phyloP scores from a whole-genome alignment of 2,888 invertebrate genomes.

The Gymnoscelis rufifasciata region DNA sequence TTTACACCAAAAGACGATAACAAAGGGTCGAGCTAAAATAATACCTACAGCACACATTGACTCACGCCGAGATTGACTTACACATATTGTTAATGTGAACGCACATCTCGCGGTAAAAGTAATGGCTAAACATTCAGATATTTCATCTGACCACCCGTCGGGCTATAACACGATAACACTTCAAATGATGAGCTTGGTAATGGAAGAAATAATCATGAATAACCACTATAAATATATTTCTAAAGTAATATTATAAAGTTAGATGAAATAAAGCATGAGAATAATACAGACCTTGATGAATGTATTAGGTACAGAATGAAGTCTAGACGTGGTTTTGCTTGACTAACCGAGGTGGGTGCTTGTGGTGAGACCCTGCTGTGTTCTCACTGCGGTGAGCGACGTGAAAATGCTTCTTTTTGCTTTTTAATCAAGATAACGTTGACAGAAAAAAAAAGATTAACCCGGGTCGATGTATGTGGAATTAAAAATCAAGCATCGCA shows the following conservation, averaged over 20 bases:
- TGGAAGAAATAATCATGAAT: slow-evolving; percentile 36
- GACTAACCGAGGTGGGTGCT: slow-evolving; percentile 48
- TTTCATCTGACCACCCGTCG: slow-evolving; percentile 51
- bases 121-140: slow-evolving; percentile 16
- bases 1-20: slow-evolving; percentile 68
- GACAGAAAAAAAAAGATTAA: slow-evolving; percentile 32
- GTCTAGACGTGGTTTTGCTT: slow-evolving; percentile 74
- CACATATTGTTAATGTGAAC: slow-evolving; percentile 8
- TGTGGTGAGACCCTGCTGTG: slow-evolving; percentile 65
- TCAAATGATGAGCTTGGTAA: no score
- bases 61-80: slow-evolving; percentile 45
- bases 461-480: slow-evolving; percentile 14
- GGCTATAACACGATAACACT: slow-evolving; percentile 23
- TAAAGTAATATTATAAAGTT: slow-evolving; percentile 34
- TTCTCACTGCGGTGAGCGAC: slow-evolving; percentile 61
- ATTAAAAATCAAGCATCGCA: slow-evolving; percentile 25
- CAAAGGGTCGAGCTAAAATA: slow-evolving; percentile 56
- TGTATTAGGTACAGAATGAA: slow-evolving; percentile 49
- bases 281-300: slow-evolving; percentile 47
- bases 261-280: slow-evolving; percentile 47
- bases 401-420: slow-evolving; percentile 45
- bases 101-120: slow-evolving; percentile 11
- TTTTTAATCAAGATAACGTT: slow-evolving; percentile 47
- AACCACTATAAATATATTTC: slow-evolving; percentile 38
- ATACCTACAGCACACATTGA: slow-evolving; percentile 41